Evolutionary conservation across 2,888 invertebrate genomes (phyloP), one percentile per base, ranked within the genome.

Genomic region (Yponomeuta plumbellus): DNA sequence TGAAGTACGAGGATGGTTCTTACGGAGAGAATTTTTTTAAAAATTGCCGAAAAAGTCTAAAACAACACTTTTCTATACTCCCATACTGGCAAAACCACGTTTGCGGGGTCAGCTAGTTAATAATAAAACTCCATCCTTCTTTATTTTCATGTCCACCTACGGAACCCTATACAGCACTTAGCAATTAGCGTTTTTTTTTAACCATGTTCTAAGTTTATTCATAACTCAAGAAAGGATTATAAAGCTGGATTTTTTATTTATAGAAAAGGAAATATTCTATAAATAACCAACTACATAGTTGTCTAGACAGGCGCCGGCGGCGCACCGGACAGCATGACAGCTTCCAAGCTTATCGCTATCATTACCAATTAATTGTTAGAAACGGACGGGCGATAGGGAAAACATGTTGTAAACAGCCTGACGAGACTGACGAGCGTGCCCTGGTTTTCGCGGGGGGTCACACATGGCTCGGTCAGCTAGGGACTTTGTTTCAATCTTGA

Each of bases 311-410:
- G 66, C 66, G 61, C 56, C 52, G 66, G 58, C 21, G 26, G 58
- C 21, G 26, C 63, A 65, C 10, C 21, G 13, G 66, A 61, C 67
- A 68, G 67, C 62, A 57, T 81, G 84, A 81, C 85, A 84, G 80
- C 78, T 79, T 76, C 80, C 79, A 78, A 78, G 72, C 79, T 78
- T 80, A 83, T 84, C 80, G 72, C 22, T 58, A 58, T 58, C 58
- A 20, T 70, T 73, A 71, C 79, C 77, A 82, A 83, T 86, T 84
- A 83, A 80, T 80, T 78, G 75, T 76, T 75, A 70, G 73, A 80
- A 79, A 64, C 74, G 75, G 80, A 80, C 83, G 77, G 74, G 67
- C 68, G 81, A 82, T 83, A 82, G 68, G 71, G 74, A 10, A 22
- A 75, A 72, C 74, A 69, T 71, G 68, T 73, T 73, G 75, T 75